Conservation (phyloP, 2,888 invertebrate genomes). For the Pheosia gnoma region DNA sequence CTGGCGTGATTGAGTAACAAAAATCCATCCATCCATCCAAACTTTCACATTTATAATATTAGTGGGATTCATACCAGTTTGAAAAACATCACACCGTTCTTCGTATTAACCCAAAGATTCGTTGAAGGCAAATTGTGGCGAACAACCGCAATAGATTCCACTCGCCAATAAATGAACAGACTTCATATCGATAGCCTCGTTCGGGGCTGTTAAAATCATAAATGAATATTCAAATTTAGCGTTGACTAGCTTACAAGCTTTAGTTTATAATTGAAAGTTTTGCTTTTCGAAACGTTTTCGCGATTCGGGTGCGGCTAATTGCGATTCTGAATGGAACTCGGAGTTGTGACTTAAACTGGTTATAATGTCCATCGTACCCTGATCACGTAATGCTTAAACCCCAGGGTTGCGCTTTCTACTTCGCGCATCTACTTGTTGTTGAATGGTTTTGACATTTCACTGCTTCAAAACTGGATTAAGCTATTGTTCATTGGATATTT, state of each 20-base stretch:
- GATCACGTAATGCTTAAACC: slow-evolving; percentile 67
- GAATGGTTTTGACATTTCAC: slow-evolving; percentile 61
- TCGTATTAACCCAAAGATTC: slow-evolving; percentile 15
- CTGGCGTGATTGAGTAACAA: too few relatives aligned
- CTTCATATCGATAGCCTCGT: slow-evolving; percentile 37
- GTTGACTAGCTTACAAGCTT: slow-evolving; percentile 44
- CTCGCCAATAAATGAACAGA: slow-evolving; percentile 32
- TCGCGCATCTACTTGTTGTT: slow-evolving; percentile 65
- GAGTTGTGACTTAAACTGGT: slow-evolving; percentile 66
- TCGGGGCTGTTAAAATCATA: slow-evolving; percentile 39
- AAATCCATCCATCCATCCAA: too few relatives aligned
- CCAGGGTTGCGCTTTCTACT: slow-evolving; percentile 57
- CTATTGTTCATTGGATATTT: slow-evolving; percentile 32
- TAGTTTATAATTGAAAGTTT: slow-evolving; percentile 52
- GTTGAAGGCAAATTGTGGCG: slow-evolving; percentile 32
- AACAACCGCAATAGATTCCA: neutral
- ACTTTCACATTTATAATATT: too few relatives aligned
- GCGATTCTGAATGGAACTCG: slow-evolving; percentile 69
- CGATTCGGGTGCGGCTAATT: slow-evolving; percentile 61
- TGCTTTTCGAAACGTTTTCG: slow-evolving; percentile 56
- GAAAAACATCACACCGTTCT: too few relatives aligned
- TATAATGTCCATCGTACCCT: slow-evolving; percentile 63
- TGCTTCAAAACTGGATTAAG: slow-evolving; percentile 52
- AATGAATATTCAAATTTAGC: slow-evolving; percentile 49
- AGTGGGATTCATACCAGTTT: too few relatives aligned